phyloP scores from a whole-genome alignment of 92 coral and sea anemone genomes.

The Palythoa grandiflora region DNA sequence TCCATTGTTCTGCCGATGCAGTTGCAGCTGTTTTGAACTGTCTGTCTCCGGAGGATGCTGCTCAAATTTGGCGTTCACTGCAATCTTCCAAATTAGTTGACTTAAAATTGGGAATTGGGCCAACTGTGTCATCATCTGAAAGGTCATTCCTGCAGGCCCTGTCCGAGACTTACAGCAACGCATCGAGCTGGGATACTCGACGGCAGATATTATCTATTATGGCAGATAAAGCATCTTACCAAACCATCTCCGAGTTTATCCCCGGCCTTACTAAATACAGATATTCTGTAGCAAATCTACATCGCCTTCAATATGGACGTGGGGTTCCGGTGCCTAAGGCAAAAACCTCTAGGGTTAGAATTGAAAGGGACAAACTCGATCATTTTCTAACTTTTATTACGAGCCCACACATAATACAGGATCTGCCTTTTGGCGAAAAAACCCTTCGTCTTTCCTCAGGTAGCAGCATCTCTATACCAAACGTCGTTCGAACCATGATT shows the following conservation, averaged over 20 bases:
- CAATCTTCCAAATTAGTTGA: slow-evolving; percentile 10
- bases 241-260: background rate
- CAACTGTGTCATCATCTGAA: background rate
- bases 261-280: slow-evolving; percentile 2
- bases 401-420: slow-evolving; percentile 65
- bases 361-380: background rate
- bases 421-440: slow-evolving; percentile 74
- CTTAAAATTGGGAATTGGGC: background rate
- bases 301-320: slow-evolving; percentile 3
- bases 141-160: background rate
- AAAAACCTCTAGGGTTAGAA: background rate
- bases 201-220: slow-evolving; percentile 4
- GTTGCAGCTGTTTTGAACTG: slow-evolving; percentile 23
- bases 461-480: slow-evolving; percentile 53
- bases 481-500: slow-evolving; percentile 71
- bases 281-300: background rate
- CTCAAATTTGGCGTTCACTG: slow-evolving; percentile 26
- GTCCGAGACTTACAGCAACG: background rate
- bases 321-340: background rate
- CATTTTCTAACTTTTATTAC: background rate
- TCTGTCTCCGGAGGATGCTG: slow-evolving; percentile 10
- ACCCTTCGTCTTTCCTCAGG: slow-evolving; percentile 56
- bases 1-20: slow-evolving; percentile 7
- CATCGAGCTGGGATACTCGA: slow-evolving; percentile 15
- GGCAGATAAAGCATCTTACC: slow-evolving; percentile 8